Conservation (phyloP, 2,888 invertebrate species). For the Cosmia trapezina region DNA sequence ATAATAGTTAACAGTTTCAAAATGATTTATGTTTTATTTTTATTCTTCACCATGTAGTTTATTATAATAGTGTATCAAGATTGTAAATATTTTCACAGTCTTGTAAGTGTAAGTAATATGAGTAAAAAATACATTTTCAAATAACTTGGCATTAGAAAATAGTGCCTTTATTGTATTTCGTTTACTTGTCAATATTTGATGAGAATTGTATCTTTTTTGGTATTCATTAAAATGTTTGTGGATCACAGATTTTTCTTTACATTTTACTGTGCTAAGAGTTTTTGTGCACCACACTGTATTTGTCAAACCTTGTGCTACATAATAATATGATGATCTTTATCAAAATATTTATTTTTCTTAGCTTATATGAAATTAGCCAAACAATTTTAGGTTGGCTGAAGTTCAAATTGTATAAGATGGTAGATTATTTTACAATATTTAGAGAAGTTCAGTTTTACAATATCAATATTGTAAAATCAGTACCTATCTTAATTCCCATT, state of each 20-base stretch:
- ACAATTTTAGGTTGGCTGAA: background rate
- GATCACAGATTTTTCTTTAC: slow-evolving; percentile 7
- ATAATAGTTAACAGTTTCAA: slow-evolving; percentile 27
- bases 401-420: background rate
- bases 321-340: background rate
- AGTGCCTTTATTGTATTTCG: background rate
- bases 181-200: slow-evolving; percentile 10
- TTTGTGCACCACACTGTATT: slow-evolving; percentile 14
- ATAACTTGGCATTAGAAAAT: slow-evolving; percentile 25
- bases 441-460: background rate
- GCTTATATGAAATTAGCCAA: background rate
- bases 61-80: slow-evolving; percentile 6
- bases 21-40: slow-evolving; percentile 1
- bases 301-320: slow-evolving; percentile 14
- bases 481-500: slow-evolving; percentile 12
- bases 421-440: background rate
- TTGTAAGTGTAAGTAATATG: slow-evolving; percentile 57
- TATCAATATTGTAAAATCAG: slow-evolving; percentile 1
- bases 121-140: slow-evolving; percentile 46
- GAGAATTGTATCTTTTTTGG: background rate
- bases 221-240: slow-evolving; percentile 12
- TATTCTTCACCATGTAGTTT: background rate
- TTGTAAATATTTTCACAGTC: slow-evolving; percentile 38
- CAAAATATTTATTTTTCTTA: background rate
- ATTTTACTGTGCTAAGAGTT: background rate